Conservation (phyloP, 2,113 vertebrate species). For the Chaenogobius annularis region DNA sequence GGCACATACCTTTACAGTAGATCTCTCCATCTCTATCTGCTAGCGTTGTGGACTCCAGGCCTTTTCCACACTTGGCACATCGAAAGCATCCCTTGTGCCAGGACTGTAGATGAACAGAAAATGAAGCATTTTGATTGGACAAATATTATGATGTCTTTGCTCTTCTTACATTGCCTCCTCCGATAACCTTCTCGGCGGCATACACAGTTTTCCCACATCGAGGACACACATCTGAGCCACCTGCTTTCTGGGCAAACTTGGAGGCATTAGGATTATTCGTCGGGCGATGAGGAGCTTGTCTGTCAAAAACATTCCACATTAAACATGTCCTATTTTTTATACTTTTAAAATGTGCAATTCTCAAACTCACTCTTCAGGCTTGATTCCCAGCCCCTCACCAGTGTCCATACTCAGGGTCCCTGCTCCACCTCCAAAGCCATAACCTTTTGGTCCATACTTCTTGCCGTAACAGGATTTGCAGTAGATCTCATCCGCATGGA, state of each 20-base stretch:
- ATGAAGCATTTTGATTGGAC: background rate
- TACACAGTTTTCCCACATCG: constrained; percentile 88
- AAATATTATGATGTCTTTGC: background rate
- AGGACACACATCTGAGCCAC: constrained; percentile 84
- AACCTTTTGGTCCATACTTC: constrained; percentile 96
- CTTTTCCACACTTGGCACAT: constrained; percentile 94
- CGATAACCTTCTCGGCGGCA: constrained; percentile 92
- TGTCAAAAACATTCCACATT: constrained; percentile 23
- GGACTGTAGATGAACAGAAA: constrained; percentile 71
- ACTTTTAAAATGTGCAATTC: background rate
- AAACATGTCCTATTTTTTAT: background rate
- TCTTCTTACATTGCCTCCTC: constrained; percentile 86
- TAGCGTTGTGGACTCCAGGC: constrained; percentile 93
- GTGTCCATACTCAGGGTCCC: constrained; percentile 91
- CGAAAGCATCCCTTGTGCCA: constrained; percentile 97
- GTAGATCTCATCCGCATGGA: constrained; percentile 93
- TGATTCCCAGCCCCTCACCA: constrained; percentile 88
- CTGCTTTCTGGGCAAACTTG: constrained; percentile 86
- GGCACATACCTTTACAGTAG: constrained; percentile 90
- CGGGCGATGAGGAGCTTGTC: constrained; percentile 76
- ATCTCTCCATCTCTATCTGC: constrained; percentile 95
- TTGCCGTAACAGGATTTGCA: constrained; percentile 97
- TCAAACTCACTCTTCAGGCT: constrained; percentile 82
- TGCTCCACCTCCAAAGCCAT: constrained; percentile 89
- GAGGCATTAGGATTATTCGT: constrained; percentile 86